phyloP scores from a whole-genome alignment of 1,140 invertebrate species.

The Eumaeus atala region DNA sequence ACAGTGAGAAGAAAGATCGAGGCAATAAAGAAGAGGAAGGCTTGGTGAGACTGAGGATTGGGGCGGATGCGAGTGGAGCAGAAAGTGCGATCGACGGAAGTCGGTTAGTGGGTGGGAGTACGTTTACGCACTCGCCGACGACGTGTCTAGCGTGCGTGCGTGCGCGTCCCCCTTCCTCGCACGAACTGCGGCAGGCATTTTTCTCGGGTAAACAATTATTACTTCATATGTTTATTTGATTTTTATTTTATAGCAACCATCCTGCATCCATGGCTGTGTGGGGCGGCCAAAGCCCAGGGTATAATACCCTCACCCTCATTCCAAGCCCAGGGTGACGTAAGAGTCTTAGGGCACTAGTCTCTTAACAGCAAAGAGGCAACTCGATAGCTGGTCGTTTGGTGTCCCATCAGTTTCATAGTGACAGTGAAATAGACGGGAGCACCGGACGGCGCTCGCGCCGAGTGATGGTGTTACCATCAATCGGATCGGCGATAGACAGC shows the following conservation, averaged over 20 bases:
- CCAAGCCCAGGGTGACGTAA: too few relatives aligned
- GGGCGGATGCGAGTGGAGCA: conserved; percentile 21
- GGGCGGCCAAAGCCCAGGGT: too few relatives aligned
- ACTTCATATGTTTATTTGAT: neutral
- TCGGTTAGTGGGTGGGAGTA: neutral
- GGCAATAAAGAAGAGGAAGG: neutral
- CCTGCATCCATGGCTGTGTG: too few relatives aligned
- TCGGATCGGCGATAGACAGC: too few relatives aligned
- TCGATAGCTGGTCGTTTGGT: too few relatives aligned
- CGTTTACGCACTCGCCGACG: conserved; percentile 33
- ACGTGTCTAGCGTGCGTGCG: conserved; percentile 59
- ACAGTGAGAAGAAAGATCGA: conserved; percentile 7
- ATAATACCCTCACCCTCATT: too few relatives aligned
- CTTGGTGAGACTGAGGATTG: conserved; percentile 5
- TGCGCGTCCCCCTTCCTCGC: conserved; percentile 51
- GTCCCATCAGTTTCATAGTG: too few relatives aligned
- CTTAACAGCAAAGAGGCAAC: too few relatives aligned
- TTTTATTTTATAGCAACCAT: neutral
- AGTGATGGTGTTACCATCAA: too few relatives aligned
- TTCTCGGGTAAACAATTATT: conserved; percentile 49
- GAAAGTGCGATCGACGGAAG: conserved; percentile 14
- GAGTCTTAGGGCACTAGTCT: too few relatives aligned
- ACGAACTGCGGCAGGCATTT: conserved; percentile 65
- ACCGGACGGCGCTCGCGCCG: too few relatives aligned
- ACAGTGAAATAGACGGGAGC: too few relatives aligned